Conservation (phyloP, 2,888 invertebrate genomes). For the Polymixis flavicincta region DNA sequence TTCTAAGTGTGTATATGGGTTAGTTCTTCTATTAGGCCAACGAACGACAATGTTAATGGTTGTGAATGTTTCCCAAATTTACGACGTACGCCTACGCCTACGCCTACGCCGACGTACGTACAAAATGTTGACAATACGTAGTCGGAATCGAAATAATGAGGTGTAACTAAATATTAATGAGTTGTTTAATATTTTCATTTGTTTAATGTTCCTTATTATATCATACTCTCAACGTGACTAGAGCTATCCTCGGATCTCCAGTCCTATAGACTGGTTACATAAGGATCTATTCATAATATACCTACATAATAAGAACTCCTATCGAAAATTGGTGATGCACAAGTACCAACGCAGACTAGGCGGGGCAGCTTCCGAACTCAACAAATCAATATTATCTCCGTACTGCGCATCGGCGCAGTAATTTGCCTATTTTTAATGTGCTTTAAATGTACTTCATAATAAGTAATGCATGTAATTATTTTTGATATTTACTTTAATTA, state of each 20-base stretch:
- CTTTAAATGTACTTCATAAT: no score
- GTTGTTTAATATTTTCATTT: background rate
- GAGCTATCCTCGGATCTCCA: background rate
- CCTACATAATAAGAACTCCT: background rate
- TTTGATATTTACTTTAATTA: no score
- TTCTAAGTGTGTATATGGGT: background rate
- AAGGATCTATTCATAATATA: background rate
- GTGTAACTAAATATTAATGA: background rate
- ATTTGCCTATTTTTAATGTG: no score
- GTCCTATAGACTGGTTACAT: background rate
- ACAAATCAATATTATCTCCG: background rate
- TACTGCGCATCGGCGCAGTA: slow-evolving; percentile 12
- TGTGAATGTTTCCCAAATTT: no score
- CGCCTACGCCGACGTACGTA: no score
- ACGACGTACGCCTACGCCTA: background rate
- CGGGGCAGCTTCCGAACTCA: background rate
- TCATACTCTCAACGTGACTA: background rate
- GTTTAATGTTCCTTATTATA: background rate
- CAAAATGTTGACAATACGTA: background rate
- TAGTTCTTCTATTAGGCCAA: background rate
- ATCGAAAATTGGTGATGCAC: background rate
- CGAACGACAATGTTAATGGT: background rate
- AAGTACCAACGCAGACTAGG: background rate
- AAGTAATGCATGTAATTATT: no score
- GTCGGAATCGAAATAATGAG: background rate